Evolutionary conservation across 1,140 invertebrate genomes (phyloP).

Genomic region (Ctenoplectra terminalis): DNA sequence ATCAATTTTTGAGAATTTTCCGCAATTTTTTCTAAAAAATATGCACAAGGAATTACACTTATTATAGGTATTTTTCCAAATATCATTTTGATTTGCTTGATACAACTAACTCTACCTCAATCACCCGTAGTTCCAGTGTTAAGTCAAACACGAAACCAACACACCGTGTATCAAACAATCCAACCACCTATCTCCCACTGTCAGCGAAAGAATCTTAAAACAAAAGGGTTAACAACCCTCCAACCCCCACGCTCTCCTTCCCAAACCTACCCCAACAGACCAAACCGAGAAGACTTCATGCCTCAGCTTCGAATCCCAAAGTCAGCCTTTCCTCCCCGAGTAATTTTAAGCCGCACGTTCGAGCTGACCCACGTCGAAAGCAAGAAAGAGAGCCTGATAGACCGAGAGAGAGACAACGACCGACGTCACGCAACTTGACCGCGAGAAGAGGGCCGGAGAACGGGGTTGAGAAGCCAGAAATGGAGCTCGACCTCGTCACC

Average conservation of each 20-base stretch:
- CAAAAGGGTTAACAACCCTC: constrained; percentile 9
- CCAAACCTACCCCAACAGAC: background rate
- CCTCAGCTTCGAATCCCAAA: background rate
- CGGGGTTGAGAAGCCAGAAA: constrained; percentile 35
- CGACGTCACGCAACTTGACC: constrained; percentile 30
- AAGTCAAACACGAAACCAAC: too few relatives aligned
- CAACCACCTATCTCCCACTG: too few relatives aligned
- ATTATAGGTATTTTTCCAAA: too few relatives aligned
- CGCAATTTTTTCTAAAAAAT: too few relatives aligned
- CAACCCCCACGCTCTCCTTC: too few relatives aligned
- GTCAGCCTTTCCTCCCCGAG: background rate
- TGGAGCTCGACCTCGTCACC: constrained; percentile 34
- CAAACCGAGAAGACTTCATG: background rate
- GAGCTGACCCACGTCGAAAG: constrained; percentile 27
- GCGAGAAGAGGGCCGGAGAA: constrained; percentile 16
- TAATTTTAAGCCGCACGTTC: background rate
- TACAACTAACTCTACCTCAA: too few relatives aligned
- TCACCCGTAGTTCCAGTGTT: too few relatives aligned
- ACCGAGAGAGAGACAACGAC: background rate
- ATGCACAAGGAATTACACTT: too few relatives aligned
- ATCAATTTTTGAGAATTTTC: too few relatives aligned
- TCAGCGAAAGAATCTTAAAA: background rate
- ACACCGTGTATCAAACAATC: too few relatives aligned
- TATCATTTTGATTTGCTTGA: too few relatives aligned
- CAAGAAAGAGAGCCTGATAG: background rate